Conservation (phyloP, 2,113 vertebrate species). For the Psilopsiagon aymara region DNA sequence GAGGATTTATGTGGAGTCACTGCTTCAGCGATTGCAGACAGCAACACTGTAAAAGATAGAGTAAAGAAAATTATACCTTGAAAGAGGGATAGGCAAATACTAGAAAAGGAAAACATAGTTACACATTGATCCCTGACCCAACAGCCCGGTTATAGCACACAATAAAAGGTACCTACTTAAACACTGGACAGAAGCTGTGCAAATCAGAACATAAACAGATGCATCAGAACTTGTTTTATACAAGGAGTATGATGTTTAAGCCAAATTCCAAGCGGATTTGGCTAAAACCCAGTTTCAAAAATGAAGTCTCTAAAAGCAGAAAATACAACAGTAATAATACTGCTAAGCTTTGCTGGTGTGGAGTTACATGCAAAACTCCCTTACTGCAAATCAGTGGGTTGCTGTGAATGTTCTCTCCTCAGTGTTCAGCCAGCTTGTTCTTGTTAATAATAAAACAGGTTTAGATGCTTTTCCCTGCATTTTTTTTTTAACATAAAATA, state of each 20-base stretch:
- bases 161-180: neutral
- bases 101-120: neutral
- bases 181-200: neutral
- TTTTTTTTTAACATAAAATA: neutral
- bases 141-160: neutral
- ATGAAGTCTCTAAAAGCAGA: neutral
- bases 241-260: neutral
- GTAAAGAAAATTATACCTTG: neutral
- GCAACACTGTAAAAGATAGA: neutral
- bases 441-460: neutral
- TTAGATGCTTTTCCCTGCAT: neutral
- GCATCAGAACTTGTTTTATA: neutral
- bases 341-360: neutral
- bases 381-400: neutral
- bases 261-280: neutral
- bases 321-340: neutral
- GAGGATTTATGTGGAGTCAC: neutral
- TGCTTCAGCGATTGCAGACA: neutral
- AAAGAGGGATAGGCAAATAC: neutral
- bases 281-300: neutral
- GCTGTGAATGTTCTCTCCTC: neutral
- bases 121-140: neutral
- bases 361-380: neutral
- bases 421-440: neutral
- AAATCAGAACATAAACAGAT: constrained; percentile 15